A percentile compares a stretch with the other conserved stretches of the same genome.
phyloP scores from a whole-genome alignment of 2,113 vertebrate genomes.

The Engraulis encrasicolus region DNA sequence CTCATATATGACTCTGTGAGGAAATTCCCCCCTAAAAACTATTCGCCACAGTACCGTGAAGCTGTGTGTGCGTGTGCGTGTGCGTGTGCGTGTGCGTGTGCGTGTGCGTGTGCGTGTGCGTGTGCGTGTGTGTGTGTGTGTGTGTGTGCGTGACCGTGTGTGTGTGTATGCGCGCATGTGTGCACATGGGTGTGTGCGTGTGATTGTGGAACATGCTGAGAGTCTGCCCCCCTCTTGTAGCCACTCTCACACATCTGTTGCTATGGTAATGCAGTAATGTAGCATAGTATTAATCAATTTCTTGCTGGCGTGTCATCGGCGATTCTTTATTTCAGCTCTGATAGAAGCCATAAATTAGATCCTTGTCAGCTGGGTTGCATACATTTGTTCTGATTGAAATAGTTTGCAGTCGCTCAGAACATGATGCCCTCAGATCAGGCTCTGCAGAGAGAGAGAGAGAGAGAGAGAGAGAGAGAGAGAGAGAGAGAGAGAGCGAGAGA shows the following conservation, averaged over 20 bases:
- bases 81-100: neutral
- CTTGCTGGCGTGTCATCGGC: neutral
- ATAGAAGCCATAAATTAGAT: conserved; percentile 14
- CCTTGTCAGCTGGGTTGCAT: neutral
- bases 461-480: no score
- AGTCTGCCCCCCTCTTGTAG: neutral
- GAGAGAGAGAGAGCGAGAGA: no score
- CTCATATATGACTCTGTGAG: conserved; percentile 30
- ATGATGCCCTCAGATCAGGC: neutral
- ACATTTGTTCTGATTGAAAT: conserved; percentile 11
- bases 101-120: conserved; percentile 19
- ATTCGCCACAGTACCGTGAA: neutral
- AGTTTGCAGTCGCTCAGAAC: neutral
- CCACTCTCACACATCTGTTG: conserved; percentile 29
- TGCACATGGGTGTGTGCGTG: neutral
- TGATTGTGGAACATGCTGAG: neutral
- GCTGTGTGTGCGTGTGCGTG: neutral
- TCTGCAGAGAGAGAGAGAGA: no score
- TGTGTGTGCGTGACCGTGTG: neutral
- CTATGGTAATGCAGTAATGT: conserved; percentile 35
- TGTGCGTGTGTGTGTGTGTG: neutral
- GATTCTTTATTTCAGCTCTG: neutral
- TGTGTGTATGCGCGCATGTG: neutral
- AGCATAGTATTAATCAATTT: neutral
- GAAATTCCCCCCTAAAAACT: conserved; percentile 24